Conservation (phyloP, 2,888 invertebrate species). For the Drosophila neonasuta region DNA sequence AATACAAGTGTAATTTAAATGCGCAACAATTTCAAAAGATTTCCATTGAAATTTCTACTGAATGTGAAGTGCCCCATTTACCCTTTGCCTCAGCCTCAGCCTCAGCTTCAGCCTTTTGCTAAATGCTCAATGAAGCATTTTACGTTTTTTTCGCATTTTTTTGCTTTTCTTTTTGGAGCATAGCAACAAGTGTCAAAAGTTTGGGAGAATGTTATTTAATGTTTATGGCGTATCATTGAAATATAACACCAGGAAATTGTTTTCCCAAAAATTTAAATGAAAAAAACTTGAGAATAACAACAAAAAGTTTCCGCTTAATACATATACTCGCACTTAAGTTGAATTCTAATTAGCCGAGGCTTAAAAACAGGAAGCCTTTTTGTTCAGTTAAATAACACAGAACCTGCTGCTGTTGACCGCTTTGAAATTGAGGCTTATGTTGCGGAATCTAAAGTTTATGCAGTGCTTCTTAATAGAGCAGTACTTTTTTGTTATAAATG, state of each 20-base stretch:
- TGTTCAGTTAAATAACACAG: constrained; percentile 1
- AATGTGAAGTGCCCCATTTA: constrained; percentile 30
- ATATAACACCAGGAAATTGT: constrained; percentile 38
- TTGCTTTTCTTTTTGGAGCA: not conserved
- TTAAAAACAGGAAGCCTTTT: not conserved
- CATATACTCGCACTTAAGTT: constrained; percentile 1
- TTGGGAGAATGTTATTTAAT: constrained; percentile 23
- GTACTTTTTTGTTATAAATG: too few relatives aligned
- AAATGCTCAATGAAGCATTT: constrained; percentile 11
- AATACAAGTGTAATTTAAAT: constrained; percentile 54
- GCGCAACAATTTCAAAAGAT: constrained; percentile 52
- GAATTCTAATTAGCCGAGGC: constrained; percentile 14
- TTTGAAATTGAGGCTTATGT: not conserved
- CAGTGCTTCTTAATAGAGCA: too few relatives aligned
- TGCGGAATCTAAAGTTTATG: too few relatives aligned
- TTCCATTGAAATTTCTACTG: constrained; percentile 35
- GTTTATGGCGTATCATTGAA: constrained; percentile 36
- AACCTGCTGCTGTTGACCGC: not conserved
- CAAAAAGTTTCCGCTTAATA: not conserved
- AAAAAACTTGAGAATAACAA: constrained; percentile 15
- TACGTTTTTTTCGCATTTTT: not conserved
- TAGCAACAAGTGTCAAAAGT: constrained; percentile 46
- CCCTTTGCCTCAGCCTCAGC: not conserved
- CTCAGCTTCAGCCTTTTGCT: not conserved
- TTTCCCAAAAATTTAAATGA: constrained; percentile 22